Conservation (phyloP, 2,797 vertebrate species). For the Myotis planiceps region DNA sequence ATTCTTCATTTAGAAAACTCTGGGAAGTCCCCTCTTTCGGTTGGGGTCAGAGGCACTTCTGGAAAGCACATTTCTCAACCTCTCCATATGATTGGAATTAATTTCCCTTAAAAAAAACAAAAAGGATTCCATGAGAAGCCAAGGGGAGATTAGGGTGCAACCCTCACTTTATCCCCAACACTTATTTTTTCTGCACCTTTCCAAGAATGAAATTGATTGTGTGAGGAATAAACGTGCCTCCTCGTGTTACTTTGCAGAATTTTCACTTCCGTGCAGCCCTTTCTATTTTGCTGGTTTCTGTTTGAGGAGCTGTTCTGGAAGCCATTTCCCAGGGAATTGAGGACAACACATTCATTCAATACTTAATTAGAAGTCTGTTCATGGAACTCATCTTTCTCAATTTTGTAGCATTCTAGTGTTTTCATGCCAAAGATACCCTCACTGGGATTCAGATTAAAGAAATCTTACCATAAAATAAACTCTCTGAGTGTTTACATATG, state of each 20-base stretch:
- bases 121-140: not conserved
- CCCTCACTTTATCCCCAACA: not conserved
- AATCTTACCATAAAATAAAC: slow-evolving; percentile 3
- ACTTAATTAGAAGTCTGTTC: not conserved
- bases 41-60: not conserved
- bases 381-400: not conserved
- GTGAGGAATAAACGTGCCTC: not conserved
- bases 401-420: not conserved
- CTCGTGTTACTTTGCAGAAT: not conserved
- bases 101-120: not conserved
- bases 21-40: not conserved
- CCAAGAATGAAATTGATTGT: not conserved
- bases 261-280: not conserved
- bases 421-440: not conserved
- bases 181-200: not conserved
- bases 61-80: not conserved
- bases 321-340: not conserved
- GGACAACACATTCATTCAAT: not conserved
- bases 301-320: not conserved
- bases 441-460: not conserved
- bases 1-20: slow-evolving; percentile 1
- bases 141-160: not conserved
- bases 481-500: not conserved
- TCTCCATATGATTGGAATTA: not conserved
- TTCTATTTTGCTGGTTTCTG: not conserved